Evolutionary conservation across 2,888 invertebrate genomes (phyloP).

Genomic region (Dichetophora obliterata): DNA sequence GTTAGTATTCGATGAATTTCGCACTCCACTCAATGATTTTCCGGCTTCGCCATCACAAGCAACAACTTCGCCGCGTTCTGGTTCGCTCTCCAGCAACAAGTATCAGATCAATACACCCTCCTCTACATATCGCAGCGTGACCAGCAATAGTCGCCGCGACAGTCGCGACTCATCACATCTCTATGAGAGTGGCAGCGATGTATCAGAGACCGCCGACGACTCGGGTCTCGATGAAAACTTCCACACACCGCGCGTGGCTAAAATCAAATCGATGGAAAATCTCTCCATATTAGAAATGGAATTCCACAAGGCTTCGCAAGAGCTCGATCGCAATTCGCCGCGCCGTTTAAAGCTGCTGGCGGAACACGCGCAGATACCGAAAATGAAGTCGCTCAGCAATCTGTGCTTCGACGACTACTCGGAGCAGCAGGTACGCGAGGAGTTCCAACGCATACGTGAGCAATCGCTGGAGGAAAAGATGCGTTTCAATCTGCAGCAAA

Average conservation of each 20-base stretch:
- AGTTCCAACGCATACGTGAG: constrained; percentile 63
- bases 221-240: constrained; percentile 68
- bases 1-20: constrained; percentile 61
- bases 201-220: constrained; percentile 61
- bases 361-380: constrained; percentile 61
- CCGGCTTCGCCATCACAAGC: constrained; percentile 50
- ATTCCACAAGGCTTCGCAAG: constrained; percentile 66
- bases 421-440: constrained; percentile 61
- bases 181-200: constrained; percentile 56
- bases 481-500: constrained; percentile 58
- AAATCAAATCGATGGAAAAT: constrained; percentile 70
- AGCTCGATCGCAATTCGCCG: constrained; percentile 67
- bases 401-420: constrained; percentile 64
- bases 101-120: constrained; percentile 56
- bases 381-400: constrained; percentile 68
- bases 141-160: constrained; percentile 51
- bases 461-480: constrained; percentile 59
- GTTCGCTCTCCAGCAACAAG: constrained; percentile 33
- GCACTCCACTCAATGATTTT: constrained; percentile 66
- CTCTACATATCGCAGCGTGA: constrained; percentile 55
- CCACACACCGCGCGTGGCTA: constrained; percentile 67
- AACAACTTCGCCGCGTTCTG: constrained; percentile 7
- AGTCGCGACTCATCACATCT: constrained; percentile 54
- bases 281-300: constrained; percentile 68
- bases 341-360: constrained; percentile 62